A percentile compares a stretch with the other conserved stretches of the same genome.
Evolutionary conservation across 2,888 invertebrate genomes (phyloP).

Genomic region (Orthosia gothica): DNA sequence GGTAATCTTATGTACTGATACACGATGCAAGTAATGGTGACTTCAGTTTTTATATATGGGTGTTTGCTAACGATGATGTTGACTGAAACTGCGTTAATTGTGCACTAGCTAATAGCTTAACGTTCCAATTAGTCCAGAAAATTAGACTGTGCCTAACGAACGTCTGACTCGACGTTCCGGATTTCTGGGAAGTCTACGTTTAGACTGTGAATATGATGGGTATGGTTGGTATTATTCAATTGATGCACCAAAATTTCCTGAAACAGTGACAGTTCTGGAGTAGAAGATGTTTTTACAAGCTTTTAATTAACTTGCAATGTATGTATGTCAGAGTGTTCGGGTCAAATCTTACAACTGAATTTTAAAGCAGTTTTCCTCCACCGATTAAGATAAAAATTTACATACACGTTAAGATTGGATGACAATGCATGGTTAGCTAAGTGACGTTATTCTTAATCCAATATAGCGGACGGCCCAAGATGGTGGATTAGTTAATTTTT

Average conservation of each 20-base stretch:
- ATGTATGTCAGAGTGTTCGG: no score
- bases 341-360: no score
- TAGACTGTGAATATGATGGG: not conserved
- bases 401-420: no score
- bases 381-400: no score
- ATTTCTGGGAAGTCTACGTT: not conserved
- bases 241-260: not conserved
- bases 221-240: not conserved
- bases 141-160: constrained; percentile 17
- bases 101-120: not conserved
- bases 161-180: not conserved
- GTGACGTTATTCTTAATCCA: no score
- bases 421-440: no score
- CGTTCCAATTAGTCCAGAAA: constrained; percentile 15
- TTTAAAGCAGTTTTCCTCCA: no score
- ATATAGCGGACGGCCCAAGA: no score
- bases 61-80: not conserved
- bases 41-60: not conserved
- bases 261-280: not conserved
- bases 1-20: not conserved
- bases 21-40: not conserved
- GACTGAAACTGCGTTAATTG: constrained; percentile 15
- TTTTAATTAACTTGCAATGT: no score
- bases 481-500: no score
- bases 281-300: no score